Evolutionary conservation across 2,113 vertebrate species (phyloP).

Genomic region (Chloroceryle aenea): DNA sequence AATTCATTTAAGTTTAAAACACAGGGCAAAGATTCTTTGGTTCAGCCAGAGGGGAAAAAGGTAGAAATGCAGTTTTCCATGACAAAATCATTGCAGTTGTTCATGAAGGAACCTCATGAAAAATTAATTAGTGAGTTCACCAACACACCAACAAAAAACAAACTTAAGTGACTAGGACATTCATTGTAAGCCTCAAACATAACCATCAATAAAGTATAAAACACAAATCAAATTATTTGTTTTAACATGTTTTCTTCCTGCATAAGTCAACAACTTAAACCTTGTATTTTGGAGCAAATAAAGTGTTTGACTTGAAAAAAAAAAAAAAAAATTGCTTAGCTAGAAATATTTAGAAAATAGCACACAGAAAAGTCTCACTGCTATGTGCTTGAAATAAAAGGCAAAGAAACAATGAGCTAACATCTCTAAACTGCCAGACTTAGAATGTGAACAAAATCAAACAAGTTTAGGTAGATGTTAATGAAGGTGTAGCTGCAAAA

Average conservation of each 20-base stretch:
- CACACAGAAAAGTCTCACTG: neutral
- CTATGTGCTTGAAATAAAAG: neutral
- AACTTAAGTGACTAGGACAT: neutral
- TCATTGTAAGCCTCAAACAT: neutral
- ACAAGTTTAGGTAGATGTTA: neutral
- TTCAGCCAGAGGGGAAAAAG: neutral
- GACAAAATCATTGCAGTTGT: neutral
- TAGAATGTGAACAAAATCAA: neutral
- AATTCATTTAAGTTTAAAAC: neutral
- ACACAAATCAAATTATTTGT: neutral
- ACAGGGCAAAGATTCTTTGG: neutral
- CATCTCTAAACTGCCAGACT: neutral
- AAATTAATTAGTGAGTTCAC: neutral
- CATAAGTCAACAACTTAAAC: neutral
- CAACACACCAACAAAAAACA: neutral
- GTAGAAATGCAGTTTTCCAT: neutral
- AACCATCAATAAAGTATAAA: neutral
- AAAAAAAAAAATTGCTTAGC: neutral
- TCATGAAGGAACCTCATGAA: neutral
- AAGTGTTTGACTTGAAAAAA: neutral
- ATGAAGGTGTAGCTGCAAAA: neutral
- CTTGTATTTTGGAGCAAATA: neutral
- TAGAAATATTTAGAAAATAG: neutral
- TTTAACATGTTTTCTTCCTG: neutral
- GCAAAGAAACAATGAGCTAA: neutral